Evolutionary conservation across 2,113 vertebrate species (phyloP), one percentile per base, ranked within the genome.

Genomic region (Mola mola): DNA sequence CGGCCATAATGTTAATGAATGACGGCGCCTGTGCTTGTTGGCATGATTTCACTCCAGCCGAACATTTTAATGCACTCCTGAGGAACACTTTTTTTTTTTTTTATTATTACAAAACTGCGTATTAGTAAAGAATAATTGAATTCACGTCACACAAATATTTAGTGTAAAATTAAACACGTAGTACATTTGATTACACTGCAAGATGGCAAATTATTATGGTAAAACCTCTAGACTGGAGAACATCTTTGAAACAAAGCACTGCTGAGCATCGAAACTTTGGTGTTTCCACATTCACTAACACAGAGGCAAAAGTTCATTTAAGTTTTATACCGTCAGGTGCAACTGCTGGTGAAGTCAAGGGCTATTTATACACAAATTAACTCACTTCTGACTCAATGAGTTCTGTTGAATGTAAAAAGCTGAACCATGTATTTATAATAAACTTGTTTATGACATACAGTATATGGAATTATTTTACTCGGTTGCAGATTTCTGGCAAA

Each of bases 361-460:
- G 79, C 75, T 89, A 71, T 75, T 84, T 83, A 82, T 78, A 66
- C 34, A 72, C 25, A 59, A 42, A 58, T 48, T 25, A 55, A 51
- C 21, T n/a, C n/a, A 22, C 7, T 17, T 75, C 38, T 26, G 41
- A 61, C n/a, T 56, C 22, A 41, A 63, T 28, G 12, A 21, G 13
- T n/a, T 26, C 34, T 8, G 37, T 33, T 60, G 31, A 42, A 20
- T 51, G 25, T 22, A 21, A 36, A 37, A 26, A 75, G 59, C 36
- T 79, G 13, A 11, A 75, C 66, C 6, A 50, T 24, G 34, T 87
- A 78, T 89, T 86, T 89, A 85, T 85, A 83, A 82, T 85, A 90
- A 88, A 90, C 83, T 25, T 1, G 61, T 65, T 61, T 42, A 15
- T 78, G 66, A 65, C 38, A 63, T 11, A 3, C 49, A n/a, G n/a